phyloP scores from a whole-genome alignment of 2,797 vertebrate species.

The Fringilla coelebs region DNA sequence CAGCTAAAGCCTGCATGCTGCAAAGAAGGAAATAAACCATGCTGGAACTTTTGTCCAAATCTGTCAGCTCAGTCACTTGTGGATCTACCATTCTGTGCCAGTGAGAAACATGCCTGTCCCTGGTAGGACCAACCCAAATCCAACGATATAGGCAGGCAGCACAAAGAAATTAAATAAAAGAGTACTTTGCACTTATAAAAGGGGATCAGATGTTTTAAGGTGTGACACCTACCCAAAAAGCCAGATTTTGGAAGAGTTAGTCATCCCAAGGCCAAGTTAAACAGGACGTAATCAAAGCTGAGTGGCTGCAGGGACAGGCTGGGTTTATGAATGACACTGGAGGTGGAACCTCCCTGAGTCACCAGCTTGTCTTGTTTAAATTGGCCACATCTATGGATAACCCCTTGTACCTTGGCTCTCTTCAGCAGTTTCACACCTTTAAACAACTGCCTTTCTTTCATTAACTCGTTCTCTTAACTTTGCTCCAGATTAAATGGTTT shows the following conservation, averaged over 20 bases:
- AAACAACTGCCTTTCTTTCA: constrained; percentile 9
- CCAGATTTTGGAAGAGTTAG: not conserved
- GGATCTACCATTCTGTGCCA: not conserved
- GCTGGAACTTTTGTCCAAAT: not conserved
- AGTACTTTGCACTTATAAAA: not conserved
- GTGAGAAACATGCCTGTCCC: not conserved
- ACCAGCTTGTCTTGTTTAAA: constrained; percentile 8
- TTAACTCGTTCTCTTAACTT: not conserved
- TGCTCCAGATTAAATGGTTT: not conserved
- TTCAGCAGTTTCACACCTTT: constrained; percentile 23
- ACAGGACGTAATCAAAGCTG: not conserved
- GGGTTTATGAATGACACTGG: constrained; percentile 14
- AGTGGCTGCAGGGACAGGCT: not conserved
- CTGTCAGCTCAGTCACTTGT: not conserved
- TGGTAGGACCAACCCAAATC: not conserved
- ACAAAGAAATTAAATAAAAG: not conserved
- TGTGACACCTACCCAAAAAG: not conserved
- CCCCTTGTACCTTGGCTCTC: constrained; percentile 20
- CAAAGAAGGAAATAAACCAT: not conserved
- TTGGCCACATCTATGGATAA: not conserved
- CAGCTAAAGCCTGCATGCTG: not conserved
- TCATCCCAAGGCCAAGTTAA: not conserved
- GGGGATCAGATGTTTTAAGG: not conserved
- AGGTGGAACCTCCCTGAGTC: not conserved
- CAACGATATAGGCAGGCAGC: not conserved